Evolutionary conservation across 2,113 vertebrate genomes (phyloP).

Genomic region (Rhinopithecus roxellana): DNA sequence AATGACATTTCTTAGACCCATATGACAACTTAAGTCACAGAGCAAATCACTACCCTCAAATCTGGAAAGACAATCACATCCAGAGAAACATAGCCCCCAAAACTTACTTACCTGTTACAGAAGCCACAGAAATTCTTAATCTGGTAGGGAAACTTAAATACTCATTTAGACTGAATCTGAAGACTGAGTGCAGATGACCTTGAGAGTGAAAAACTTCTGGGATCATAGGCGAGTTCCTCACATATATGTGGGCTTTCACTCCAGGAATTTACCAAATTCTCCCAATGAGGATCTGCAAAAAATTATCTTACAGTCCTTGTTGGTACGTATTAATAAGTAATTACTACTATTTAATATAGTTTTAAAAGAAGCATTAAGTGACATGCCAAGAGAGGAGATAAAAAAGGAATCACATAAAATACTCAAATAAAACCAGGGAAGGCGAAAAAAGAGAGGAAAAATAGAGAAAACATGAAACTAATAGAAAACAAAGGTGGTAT

Average conservation of each 20-base stretch:
- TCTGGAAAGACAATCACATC: not conserved
- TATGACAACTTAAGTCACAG: not conserved
- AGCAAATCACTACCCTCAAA: not conserved
- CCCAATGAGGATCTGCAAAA: not conserved
- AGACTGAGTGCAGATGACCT: not conserved
- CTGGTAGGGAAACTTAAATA: not conserved
- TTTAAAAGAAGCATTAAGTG: not conserved
- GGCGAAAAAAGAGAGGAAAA: not conserved
- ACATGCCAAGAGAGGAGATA: not conserved
- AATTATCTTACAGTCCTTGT: not conserved
- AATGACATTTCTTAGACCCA: not conserved
- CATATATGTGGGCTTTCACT: not conserved
- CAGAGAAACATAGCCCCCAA: not conserved
- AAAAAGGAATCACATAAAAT: conserved; percentile 3
- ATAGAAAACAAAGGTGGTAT: not conserved
- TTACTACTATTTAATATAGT: not conserved
- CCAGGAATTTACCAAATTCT: not conserved
- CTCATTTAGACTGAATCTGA: conserved; percentile 15
- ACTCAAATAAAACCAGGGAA: not conserved
- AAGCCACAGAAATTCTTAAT: not conserved
- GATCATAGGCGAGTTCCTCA: not conserved
- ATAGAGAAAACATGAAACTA: not conserved
- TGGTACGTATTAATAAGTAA: conserved; percentile 14
- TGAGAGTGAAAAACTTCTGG: not conserved
- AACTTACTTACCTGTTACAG: not conserved